These are phyloP conservation scores for Zaprionus davidi DNA, from an alignment of 1,140 invertebrate genomes.

Conservation along the genomic window DNA sequence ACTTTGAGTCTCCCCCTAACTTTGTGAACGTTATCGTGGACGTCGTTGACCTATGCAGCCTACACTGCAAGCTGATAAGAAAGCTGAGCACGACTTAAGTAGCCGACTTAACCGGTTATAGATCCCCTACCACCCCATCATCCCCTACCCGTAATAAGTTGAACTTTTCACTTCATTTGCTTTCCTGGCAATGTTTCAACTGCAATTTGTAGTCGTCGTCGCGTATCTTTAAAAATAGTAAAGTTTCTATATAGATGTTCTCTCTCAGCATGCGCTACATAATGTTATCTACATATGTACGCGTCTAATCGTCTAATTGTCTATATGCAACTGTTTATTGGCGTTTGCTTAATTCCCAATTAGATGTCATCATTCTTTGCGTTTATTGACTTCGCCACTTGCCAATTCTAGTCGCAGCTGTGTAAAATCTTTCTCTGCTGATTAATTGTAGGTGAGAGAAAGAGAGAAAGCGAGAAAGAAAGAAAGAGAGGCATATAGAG, in stretches of 20 bases:
- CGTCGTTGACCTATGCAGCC: constrained; percentile 65
- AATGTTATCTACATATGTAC: not conserved
- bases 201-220: constrained; percentile 59
- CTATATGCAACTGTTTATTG: constrained; percentile 23
- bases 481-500: not conserved
- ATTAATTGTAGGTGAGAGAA: constrained; percentile 2
- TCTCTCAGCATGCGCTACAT: not conserved
- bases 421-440: constrained; percentile 10
- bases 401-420: not conserved
- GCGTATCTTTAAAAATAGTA: constrained; percentile 69
- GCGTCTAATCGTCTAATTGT: constrained; percentile 5
- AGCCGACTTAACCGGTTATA: constrained; percentile 56
- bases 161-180: constrained; percentile 29
- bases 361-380: constrained; percentile 53
- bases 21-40: constrained; percentile 25
- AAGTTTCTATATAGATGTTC: constrained; percentile 23
- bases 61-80: constrained; percentile 42
- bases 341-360: constrained; percentile 36
- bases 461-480: not conserved
- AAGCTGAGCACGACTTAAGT: constrained; percentile 23
- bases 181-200: constrained; percentile 64
- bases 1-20: constrained; percentile 17
- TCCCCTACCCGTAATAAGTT: not conserved
- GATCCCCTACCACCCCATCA: not conserved
- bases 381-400: constrained; percentile 56